Conservation (phyloP, 1,140 invertebrate species). For the Hydropsyche tenuis region DNA sequence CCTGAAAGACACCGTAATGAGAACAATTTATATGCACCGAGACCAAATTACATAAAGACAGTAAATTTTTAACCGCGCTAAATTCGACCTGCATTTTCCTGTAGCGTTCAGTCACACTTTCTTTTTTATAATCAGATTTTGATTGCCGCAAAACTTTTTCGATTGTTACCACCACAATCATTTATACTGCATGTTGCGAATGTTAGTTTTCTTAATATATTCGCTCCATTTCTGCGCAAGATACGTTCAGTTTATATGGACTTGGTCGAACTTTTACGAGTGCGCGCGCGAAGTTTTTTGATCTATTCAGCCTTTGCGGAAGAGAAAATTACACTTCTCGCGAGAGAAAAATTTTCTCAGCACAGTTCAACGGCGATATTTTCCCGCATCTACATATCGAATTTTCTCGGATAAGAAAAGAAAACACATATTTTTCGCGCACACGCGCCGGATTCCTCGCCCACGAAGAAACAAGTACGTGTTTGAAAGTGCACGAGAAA, state of each 20-base stretch:
- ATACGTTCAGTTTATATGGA: slow-evolving; percentile 14
- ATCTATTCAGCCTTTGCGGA: slow-evolving; percentile 27
- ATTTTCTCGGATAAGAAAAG: slow-evolving; percentile 14
- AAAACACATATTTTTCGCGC: slow-evolving; percentile 16
- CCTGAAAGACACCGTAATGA: slow-evolving; percentile 30
- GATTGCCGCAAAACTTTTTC: no score
- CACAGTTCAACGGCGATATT: neutral
- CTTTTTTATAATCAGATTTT: neutral
- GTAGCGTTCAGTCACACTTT: neutral
- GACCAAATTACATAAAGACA: slow-evolving; percentile 43
- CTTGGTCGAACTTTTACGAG: slow-evolving; percentile 17
- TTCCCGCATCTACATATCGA: slow-evolving; percentile 5
- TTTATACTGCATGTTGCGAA: no score
- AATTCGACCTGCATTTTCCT: slow-evolving; percentile 21
- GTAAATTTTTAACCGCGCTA: slow-evolving; percentile 36
- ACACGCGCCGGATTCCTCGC: neutral
- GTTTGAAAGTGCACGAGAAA: no score
- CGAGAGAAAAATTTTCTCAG: neutral
- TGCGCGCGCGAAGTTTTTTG: slow-evolving; percentile 3
- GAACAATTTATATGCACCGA: slow-evolving; percentile 42
- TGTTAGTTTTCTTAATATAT: neutral
- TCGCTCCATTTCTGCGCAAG: neutral
- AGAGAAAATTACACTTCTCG: slow-evolving; percentile 20
- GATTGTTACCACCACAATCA: no score
- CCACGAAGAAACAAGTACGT: no score